Base-by-base conservation (phyloP, 2,113 vertebrate genomes). In the Petrocephalus microphthalmus region DNA sequence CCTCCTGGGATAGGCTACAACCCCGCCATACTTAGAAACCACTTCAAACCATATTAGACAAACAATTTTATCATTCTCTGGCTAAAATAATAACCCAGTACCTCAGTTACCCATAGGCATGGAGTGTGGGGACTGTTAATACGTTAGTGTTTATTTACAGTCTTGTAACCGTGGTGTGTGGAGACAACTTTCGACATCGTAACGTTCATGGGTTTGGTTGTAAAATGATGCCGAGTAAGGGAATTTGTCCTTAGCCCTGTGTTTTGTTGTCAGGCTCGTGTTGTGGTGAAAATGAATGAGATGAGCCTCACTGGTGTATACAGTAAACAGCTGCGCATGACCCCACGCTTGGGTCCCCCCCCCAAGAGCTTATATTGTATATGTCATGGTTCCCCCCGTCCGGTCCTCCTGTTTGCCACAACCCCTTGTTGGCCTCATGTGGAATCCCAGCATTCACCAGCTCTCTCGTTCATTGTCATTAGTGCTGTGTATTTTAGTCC, bases 301-400 rank as follows among this genome's bases (percentile, higher is more conserved):
- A 29, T 60, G 54, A 64, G 1, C 56, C 5, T 37, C 37, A 1
- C 33, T 3, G 20, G 54, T 86, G 85, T 86, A 7, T 86, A 86
- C 85, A 86, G 85, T 86, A 86, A 86, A 86, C 56, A 86, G 85
- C 37, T 22, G 56, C 25, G 19, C 56, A 49, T 42, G 56, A 20
- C 29, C 56, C 57, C n/a, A 29, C 54, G 7, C 29, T 86, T 4
- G 1, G 49, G 33, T 19, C 22, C 25, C 54, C 57, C 20, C 57
- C 54, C 57, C 20, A 42, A 22, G 20, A 60, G 54, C 11, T 29
- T 37, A 86, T 57, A n/a, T n/a, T n/a, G n/a, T n/a, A n/a, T n/a
- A n/a, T n/a, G n/a, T n/a, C n/a, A n/a, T n/a, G n/a, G n/a, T n/a
- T n/a, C n/a, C n/a, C n/a, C n/a, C n/a, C n/a, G n/a, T n/a, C n/a